A percentile compares a stretch with the other conserved stretches of the same genome.
phyloP scores from a whole-genome alignment of 1,140 invertebrate genomes.

The Drosophila pectinifera region DNA sequence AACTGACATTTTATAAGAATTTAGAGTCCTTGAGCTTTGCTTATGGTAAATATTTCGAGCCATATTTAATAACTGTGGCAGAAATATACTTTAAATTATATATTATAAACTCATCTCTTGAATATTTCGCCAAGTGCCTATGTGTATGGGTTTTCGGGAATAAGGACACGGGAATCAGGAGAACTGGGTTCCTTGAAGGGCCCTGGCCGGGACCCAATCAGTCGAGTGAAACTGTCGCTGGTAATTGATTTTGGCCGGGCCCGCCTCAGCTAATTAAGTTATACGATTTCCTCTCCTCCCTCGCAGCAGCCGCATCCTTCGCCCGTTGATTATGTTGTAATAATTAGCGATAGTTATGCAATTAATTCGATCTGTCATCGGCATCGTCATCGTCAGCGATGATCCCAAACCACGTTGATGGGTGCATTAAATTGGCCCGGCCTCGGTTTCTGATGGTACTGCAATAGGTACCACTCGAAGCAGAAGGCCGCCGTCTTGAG shows the following conservation, averaged over 20 bases:
- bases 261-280: conserved; percentile 63
- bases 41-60: neutral
- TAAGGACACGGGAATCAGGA: conserved; percentile 35
- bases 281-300: conserved; percentile 61
- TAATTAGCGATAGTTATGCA: conserved; percentile 49
- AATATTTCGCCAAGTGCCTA: neutral
- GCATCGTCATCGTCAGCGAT: conserved; percentile 8
- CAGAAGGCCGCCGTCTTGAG: conserved; percentile 42
- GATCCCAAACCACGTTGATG: conserved; percentile 22
- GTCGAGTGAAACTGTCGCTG: conserved; percentile 42
- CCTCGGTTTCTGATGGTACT: conserved; percentile 15
- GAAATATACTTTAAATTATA: neutral
- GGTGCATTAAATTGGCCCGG: conserved; percentile 33
- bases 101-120: neutral
- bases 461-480: conserved; percentile 64
- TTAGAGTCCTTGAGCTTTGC: too few relatives aligned
- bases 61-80: too few relatives aligned
- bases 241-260: conserved; percentile 68
- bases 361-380: conserved; percentile 42
- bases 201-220: conserved; percentile 24
- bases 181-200: conserved; percentile 31
- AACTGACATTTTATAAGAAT: too few relatives aligned
- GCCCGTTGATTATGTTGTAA: conserved; percentile 41
- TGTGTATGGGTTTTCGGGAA: conserved; percentile 22
- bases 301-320: conserved; percentile 11